A percentile compares a stretch with the other conserved stretches of the same genome.
phyloP scores from a whole-genome alignment of 2,113 vertebrate species.

The Sterna hirundo region DNA sequence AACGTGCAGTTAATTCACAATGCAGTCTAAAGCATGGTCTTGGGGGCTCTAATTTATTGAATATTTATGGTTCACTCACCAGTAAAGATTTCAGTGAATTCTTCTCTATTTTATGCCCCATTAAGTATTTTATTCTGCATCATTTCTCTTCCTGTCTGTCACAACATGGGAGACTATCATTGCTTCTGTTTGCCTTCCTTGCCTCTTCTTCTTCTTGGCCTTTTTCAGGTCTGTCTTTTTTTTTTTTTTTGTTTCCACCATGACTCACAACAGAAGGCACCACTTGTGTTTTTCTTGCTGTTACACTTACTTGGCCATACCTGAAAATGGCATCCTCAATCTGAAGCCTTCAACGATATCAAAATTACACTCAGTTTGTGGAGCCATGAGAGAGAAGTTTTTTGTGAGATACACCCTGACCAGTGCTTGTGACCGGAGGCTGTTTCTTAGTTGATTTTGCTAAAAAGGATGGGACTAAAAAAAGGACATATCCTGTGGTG shows the following conservation, averaged over 20 bases:
- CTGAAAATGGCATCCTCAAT: neutral
- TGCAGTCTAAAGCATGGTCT: neutral
- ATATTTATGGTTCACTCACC: neutral
- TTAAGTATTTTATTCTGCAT: neutral
- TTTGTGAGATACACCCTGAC: neutral
- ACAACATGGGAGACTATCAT: neutral
- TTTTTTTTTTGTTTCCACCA: neutral
- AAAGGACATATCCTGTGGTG: neutral
- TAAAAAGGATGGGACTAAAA: neutral
- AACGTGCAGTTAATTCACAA: neutral
- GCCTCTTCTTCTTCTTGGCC: neutral
- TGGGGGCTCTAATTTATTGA: neutral
- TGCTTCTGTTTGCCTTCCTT: neutral
- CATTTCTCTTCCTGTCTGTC: neutral
- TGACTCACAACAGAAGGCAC: neutral
- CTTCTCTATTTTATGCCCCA: neutral
- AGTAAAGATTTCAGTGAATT: slow-evolving; percentile 8
- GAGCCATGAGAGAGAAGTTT: neutral
- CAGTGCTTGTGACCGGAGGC: neutral
- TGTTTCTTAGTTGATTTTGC: neutral
- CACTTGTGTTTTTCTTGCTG: neutral
- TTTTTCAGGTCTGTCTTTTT: neutral
- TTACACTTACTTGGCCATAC: neutral
- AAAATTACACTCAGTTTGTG: neutral
- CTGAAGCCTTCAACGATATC: neutral